Percentiles rank a stretch among this genome's conserved stretches.
These are phyloP conservation scores for Steinernema scapterisci DNA, from an alignment of 2,888 invertebrate species.

Conservation along the genomic window DNA sequence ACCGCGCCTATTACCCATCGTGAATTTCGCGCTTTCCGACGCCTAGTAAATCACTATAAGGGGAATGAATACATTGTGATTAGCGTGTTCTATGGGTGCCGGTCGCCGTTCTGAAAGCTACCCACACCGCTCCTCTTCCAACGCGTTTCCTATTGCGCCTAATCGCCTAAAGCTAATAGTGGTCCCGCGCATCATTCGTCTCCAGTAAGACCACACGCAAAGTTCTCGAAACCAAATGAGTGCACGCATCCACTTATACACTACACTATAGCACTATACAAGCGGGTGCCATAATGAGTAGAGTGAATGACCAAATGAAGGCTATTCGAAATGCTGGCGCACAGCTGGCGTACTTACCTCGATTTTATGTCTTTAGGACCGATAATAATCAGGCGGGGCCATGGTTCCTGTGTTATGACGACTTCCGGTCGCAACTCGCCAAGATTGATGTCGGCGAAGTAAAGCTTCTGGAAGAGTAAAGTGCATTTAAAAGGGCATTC, in stretches of 20 bases:
- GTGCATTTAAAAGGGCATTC: background rate
- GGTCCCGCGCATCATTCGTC: background rate
- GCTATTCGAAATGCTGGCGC: background rate
- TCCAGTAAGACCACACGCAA: background rate
- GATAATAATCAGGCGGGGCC: conserved; percentile 47
- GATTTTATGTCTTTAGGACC: conserved; percentile 54
- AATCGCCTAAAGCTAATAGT: background rate
- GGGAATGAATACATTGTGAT: conserved; percentile 20
- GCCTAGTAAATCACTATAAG: background rate
- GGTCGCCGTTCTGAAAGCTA: no score
- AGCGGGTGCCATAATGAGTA: no score
- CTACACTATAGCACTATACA: no score
- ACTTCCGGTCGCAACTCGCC: conserved; percentile 40
- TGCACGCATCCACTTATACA: background rate
- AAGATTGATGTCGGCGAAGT: conserved; percentile 22
- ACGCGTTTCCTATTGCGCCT: background rate
- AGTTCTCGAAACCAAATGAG: background rate
- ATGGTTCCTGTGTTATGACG: conserved; percentile 47
- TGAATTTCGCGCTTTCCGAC: background rate
- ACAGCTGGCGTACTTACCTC: conserved; percentile 36
- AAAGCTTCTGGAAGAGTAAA: conserved; percentile 6
- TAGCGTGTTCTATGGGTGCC: background rate
- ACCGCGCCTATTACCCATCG: background rate
- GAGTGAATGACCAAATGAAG: no score
- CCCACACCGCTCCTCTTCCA: background rate